These are phyloP conservation scores for Alcis repandata DNA, from an alignment of 2,888 invertebrate genomes.

Conservation along the genomic window DNA sequence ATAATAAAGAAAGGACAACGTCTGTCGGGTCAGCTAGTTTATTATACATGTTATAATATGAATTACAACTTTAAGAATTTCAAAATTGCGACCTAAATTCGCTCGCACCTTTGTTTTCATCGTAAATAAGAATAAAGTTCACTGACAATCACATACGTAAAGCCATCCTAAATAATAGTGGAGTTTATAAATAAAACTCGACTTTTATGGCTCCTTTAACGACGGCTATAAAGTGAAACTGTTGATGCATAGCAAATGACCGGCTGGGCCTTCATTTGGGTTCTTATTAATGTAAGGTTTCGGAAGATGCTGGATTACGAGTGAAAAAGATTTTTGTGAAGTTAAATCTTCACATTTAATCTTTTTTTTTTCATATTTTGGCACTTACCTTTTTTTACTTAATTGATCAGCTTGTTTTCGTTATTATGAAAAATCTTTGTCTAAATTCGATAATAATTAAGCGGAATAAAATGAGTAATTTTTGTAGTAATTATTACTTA, in stretches of 20 bases:
- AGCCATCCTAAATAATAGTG: slow-evolving; percentile 37
- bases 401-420: too few species aligned
- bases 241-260: slow-evolving; percentile 47
- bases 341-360: neutral
- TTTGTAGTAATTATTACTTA: too few species aligned
- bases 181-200: slow-evolving; percentile 38
- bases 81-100: neutral
- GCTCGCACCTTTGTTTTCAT: slow-evolving; percentile 14
- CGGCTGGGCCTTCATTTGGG: slow-evolving; percentile 33
- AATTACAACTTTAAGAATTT: too few species aligned
- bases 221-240: slow-evolving; percentile 46
- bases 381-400: too few species aligned
- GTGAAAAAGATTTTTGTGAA: neutral
- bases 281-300: slow-evolving; percentile 17
- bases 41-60: too few species aligned
- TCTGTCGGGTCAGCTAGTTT: too few species aligned
- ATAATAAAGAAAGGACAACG: too few species aligned
- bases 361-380: too few species aligned
- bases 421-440: too few species aligned
- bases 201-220: slow-evolving; percentile 44
- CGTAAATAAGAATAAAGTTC: slow-evolving; percentile 10
- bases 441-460: too few species aligned
- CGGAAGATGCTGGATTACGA: neutral
- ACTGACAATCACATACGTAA: slow-evolving; percentile 27
- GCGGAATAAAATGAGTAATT: too few species aligned